Evolutionary conservation across 2,888 invertebrate species (phyloP).

Genomic region (Ditylenchus weischeri): DNA sequence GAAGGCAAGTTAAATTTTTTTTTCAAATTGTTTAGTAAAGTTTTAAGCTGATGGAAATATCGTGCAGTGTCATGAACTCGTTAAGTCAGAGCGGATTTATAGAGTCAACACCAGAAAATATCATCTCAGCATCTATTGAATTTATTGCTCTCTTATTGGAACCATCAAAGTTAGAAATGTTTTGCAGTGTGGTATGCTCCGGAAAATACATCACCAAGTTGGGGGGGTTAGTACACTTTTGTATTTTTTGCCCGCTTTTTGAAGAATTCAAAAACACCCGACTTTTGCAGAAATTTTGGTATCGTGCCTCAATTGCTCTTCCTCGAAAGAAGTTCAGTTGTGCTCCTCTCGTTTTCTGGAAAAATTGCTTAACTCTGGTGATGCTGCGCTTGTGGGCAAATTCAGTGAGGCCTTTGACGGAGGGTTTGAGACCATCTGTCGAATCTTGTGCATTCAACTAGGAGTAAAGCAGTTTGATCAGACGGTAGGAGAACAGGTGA

Average conservation of each 20-base stretch:
- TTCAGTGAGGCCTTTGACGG: neutral
- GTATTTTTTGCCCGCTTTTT: too few species aligned
- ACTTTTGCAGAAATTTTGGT: neutral
- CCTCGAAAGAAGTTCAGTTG: too few species aligned
- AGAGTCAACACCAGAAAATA: conserved; percentile 4
- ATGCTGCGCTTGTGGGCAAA: neutral
- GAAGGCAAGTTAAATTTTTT: too few species aligned
- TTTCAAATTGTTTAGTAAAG: too few species aligned
- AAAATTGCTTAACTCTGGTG: neutral
- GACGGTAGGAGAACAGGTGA: conserved; percentile 21
- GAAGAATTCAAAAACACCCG: too few species aligned
- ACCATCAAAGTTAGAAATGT: neutral
- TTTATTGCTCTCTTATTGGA: conserved; percentile 1
- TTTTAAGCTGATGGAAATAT: too few species aligned
- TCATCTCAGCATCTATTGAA: conserved; percentile 2
- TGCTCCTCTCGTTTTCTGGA: too few species aligned
- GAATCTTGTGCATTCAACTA: neutral
- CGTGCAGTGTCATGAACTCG: conserved; percentile 1
- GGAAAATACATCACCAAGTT: too few species aligned
- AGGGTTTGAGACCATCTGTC: neutral
- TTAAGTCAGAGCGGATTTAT: conserved; percentile 13
- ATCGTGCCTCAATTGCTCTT: neutral
- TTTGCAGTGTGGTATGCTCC: too few species aligned
- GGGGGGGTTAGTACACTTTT: too few species aligned
- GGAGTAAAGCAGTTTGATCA: conserved; percentile 6